phyloP scores from a whole-genome alignment of 37 sponge, comb jelly and placozoan species.

The Spongilla lacustris region DNA sequence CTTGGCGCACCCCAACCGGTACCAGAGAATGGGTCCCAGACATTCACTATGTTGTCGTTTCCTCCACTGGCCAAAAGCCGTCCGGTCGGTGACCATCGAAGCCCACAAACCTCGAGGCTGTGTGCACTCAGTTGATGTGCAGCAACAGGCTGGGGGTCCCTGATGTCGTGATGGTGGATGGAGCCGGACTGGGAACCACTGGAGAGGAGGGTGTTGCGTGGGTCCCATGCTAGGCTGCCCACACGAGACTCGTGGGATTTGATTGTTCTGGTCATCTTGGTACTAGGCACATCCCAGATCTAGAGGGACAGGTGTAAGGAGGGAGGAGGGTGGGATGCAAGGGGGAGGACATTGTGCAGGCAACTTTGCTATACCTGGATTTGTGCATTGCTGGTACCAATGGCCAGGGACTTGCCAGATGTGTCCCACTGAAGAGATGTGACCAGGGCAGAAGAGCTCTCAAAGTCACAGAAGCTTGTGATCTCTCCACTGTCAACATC shows the following conservation, averaged over 20 bases:
- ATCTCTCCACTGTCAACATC: constrained; percentile 66
- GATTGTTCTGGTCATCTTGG: constrained; percentile 66
- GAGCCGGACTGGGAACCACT: constrained; percentile 77
- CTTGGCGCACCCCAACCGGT: constrained; percentile 51
- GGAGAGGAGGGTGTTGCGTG: constrained; percentile 51
- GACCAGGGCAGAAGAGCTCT: constrained; percentile 15
- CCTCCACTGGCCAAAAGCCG: constrained; percentile 88
- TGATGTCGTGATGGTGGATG: constrained; percentile 84
- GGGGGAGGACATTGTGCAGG: not conserved
- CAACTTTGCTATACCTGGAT: constrained; percentile 55
- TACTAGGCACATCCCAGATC: constrained; percentile 85
- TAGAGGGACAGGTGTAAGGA: not conserved
- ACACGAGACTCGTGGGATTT: constrained; percentile 70
- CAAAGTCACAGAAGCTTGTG: constrained; percentile 34
- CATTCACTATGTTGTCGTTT: constrained; percentile 84
- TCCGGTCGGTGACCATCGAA: constrained; percentile 84
- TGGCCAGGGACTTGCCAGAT: constrained; percentile 71
- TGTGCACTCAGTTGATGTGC: constrained; percentile 53
- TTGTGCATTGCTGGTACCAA: constrained; percentile 78
- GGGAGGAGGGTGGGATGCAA: not conserved
- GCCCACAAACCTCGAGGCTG: constrained; percentile 89
- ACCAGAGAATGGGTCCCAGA: constrained; percentile 75
- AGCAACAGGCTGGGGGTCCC: constrained; percentile 50
- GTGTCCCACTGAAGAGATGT: constrained; percentile 70
- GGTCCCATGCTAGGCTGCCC: constrained; percentile 80